Conservation (phyloP, 2,797 vertebrate species). For the Melanitta fusca region DNA sequence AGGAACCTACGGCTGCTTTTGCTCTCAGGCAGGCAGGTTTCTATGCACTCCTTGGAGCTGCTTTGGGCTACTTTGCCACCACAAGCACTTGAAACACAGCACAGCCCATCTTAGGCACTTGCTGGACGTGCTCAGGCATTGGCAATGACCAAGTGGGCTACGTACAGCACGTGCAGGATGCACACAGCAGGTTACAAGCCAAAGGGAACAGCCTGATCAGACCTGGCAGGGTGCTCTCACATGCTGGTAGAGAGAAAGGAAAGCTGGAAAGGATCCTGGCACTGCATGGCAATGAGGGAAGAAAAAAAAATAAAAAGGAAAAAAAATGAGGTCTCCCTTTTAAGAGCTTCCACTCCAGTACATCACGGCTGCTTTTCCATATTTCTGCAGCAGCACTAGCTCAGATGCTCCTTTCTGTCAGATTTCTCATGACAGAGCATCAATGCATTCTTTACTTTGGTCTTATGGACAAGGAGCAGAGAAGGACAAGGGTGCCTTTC, state of each 20-base stretch:
- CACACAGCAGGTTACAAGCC: background rate
- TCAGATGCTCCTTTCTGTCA: background rate
- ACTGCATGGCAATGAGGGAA: too few species aligned
- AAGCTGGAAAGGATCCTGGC: background rate
- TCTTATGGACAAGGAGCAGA: background rate
- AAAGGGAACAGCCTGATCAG: background rate
- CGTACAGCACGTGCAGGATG: too few species aligned
- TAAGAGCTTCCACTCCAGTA: background rate
- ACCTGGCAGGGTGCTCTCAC: background rate
- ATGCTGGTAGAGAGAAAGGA: background rate
- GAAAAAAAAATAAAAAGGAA: background rate
- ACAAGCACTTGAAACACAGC: background rate
- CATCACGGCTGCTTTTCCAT: background rate
- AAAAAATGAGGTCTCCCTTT: background rate
- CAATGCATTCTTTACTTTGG: background rate
- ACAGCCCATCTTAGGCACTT: background rate
- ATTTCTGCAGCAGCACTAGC: background rate
- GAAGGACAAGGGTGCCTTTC: background rate
- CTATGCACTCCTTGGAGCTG: background rate
- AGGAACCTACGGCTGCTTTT: background rate
- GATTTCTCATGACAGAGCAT: background rate
- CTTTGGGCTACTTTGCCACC: background rate
- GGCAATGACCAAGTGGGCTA: rapidly evolving
- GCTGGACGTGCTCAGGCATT: background rate
- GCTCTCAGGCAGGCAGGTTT: background rate